phyloP scores from a whole-genome alignment of 2,797 vertebrate species.

The Microchirus variegatus region DNA sequence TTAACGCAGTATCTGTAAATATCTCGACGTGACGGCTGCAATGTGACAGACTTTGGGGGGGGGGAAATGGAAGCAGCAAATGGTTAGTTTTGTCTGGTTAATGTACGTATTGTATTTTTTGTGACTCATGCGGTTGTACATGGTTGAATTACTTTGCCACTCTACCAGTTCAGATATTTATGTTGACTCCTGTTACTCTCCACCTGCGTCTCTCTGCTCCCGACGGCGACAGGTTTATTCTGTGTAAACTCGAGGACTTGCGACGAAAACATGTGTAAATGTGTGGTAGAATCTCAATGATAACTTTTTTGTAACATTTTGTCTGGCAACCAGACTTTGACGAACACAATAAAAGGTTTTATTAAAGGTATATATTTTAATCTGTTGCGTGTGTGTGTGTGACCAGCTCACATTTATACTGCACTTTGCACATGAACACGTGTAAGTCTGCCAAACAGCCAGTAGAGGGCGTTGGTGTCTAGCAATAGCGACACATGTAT shows the following conservation, averaged over 20 bases:
- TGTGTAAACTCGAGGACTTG: constrained; percentile 67
- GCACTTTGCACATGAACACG: neutral
- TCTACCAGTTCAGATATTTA: constrained; percentile 75
- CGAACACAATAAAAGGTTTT: constrained; percentile 82
- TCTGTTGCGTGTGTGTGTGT: neutral
- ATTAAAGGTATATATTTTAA: constrained; percentile 51
- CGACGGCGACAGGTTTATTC: constrained; percentile 42
- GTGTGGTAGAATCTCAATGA: constrained; percentile 75
- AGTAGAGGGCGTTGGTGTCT: too few relatives aligned
- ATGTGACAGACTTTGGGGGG: constrained; percentile 43
- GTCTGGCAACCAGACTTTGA: constrained; percentile 88
- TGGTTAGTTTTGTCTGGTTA: constrained; percentile 53
- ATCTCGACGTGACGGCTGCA: constrained; percentile 58
- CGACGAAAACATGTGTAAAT: constrained; percentile 77
- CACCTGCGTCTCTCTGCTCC: constrained; percentile 40
- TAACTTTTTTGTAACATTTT: constrained; percentile 84
- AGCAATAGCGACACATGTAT: too few relatives aligned
- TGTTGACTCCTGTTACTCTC: constrained; percentile 65
- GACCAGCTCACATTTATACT: neutral
- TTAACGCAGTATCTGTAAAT: constrained; percentile 64
- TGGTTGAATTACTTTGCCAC: constrained; percentile 59
- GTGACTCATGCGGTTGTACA: constrained; percentile 73
- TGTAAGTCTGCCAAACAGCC: too few relatives aligned
- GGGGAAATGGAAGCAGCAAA: constrained; percentile 33
- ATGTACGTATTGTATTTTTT: constrained; percentile 69